Evolutionary conservation across 2,797 vertebrate species (phyloP).

Genomic region (Microctenopoma lineatum): DNA sequence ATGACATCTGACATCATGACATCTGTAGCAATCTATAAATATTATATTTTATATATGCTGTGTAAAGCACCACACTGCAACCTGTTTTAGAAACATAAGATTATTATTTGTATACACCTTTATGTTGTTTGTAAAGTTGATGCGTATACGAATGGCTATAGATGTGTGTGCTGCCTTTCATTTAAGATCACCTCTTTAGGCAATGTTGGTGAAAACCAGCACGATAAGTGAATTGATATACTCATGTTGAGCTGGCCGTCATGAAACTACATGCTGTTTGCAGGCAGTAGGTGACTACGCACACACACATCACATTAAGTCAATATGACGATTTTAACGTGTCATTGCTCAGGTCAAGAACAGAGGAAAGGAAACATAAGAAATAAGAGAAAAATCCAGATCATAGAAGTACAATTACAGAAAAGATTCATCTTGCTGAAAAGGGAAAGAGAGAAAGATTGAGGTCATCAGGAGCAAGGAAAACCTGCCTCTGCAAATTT

Average conservation of each 20-base stretch:
- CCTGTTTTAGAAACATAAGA: too few relatives aligned
- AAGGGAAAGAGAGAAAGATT: neutral
- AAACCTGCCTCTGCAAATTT: constrained; percentile 20
- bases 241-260: too few relatives aligned
- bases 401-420: constrained; percentile 12
- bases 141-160: too few relatives aligned
- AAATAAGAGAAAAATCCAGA: constrained; percentile 39
- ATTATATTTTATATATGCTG: too few relatives aligned
- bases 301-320: constrained; percentile 62
- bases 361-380: neutral
- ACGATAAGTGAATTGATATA: too few relatives aligned
- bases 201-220: too few relatives aligned
- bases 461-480: neutral
- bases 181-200: too few relatives aligned
- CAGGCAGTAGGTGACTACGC: too few relatives aligned
- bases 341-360: constrained; percentile 1
- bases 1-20: too few relatives aligned
- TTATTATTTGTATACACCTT: neutral
- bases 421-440: constrained; percentile 14
- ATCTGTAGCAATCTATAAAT: neutral
- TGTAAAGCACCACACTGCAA: neutral
- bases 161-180: too few relatives aligned
- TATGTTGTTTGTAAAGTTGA: neutral
- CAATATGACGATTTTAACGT: constrained; percentile 78
- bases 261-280: too few relatives aligned